These are phyloP conservation scores for Montipora cactus DNA, from an alignment of 64 coral and sea anemone species.

Conservation along the genomic window DNA sequence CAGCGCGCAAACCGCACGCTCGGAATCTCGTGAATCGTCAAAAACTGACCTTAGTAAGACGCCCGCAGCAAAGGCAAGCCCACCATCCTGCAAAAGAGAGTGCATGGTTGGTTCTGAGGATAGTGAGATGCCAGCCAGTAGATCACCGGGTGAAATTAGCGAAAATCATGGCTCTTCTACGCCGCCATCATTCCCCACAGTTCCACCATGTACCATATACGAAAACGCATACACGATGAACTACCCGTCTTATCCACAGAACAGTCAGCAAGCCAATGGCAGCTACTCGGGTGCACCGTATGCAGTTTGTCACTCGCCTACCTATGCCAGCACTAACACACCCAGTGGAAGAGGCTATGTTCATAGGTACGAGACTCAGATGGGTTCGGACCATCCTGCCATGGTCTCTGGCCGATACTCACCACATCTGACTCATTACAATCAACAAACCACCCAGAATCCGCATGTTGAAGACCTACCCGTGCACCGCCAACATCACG, in stretches of 20 bases:
- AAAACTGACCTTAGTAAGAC: slow-evolving; percentile 33
- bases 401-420: slow-evolving; percentile 69
- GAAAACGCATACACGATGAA: slow-evolving; percentile 40
- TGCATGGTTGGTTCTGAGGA: slow-evolving; percentile 79
- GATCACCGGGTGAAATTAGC: slow-evolving; percentile 35
- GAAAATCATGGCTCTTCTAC: slow-evolving; percentile 62
- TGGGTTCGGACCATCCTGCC: slow-evolving; percentile 44
- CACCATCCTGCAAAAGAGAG: slow-evolving; percentile 66
- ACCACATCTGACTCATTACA: slow-evolving; percentile 90
- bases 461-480: slow-evolving; percentile 64
- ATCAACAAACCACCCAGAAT: slow-evolving; percentile 58
- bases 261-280: slow-evolving; percentile 27
- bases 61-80: slow-evolving; percentile 43
- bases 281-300: slow-evolving; percentile 30
- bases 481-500: slow-evolving; percentile 61
- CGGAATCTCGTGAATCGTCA: slow-evolving; percentile 58
- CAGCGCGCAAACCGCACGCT: slow-evolving; percentile 56
- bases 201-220: slow-evolving; percentile 56
- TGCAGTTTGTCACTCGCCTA: slow-evolving; percentile 55
- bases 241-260: slow-evolving; percentile 64
- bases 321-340: slow-evolving; percentile 56
- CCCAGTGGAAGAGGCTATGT: slow-evolving; percentile 60
- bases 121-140: slow-evolving; percentile 50
- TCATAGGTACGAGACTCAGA: slow-evolving; percentile 44
- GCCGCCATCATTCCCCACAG: slow-evolving; percentile 85